phyloP scores from a whole-genome alignment of 2,113 vertebrate species.

The Mellivora capensis region DNA sequence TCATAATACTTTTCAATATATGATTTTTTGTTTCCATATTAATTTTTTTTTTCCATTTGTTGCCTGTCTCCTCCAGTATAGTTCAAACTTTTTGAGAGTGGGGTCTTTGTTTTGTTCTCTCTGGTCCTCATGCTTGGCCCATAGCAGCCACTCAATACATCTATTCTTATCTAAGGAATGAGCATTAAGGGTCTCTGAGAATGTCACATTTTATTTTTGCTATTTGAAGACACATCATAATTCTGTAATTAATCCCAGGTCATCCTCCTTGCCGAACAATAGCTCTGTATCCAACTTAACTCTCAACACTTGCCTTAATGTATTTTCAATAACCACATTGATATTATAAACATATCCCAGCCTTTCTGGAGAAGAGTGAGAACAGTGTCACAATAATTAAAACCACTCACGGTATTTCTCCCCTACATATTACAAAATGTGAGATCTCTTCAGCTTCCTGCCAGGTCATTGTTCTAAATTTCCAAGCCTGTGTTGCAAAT shows the following conservation, averaged over 20 bases:
- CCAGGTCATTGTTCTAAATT: background rate
- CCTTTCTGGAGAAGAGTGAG: background rate
- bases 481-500: background rate
- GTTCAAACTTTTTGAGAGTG: background rate
- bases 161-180: background rate
- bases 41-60: too few relatives aligned
- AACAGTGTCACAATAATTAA: background rate
- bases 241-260: background rate
- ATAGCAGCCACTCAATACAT: background rate
- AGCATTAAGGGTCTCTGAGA: background rate
- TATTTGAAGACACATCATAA: background rate
- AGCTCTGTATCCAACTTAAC: background rate
- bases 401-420: background rate
- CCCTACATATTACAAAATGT: background rate
- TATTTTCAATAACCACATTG: background rate
- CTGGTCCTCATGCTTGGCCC: accelerated
- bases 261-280: background rate
- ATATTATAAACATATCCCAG: background rate
- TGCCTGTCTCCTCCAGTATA: background rate
- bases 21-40: background rate
- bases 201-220: background rate
- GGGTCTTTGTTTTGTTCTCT: background rate
- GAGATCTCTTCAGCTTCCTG: background rate
- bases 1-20: background rate
- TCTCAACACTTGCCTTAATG: background rate